These are phyloP conservation scores for Adela reaumurella DNA, from an alignment of 2,888 invertebrate genomes.

Conservation along the genomic window DNA sequence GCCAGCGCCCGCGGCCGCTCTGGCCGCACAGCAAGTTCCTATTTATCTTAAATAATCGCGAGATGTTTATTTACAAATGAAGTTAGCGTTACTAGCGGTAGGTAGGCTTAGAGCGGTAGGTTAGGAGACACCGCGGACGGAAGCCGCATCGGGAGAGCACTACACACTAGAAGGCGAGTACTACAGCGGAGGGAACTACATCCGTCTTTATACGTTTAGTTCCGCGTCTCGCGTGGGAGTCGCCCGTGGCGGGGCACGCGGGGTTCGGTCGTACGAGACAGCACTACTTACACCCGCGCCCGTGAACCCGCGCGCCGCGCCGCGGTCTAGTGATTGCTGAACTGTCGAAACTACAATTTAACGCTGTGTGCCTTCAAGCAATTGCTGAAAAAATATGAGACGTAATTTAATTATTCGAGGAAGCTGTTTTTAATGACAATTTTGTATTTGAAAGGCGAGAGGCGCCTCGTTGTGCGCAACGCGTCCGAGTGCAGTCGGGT, in stretches of 20 bases:
- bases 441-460: slow-evolving; percentile 3
- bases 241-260: slow-evolving; percentile 24
- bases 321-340: slow-evolving; percentile 20
- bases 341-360: slow-evolving; percentile 57
- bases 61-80: slow-evolving; percentile 4
- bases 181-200: slow-evolving; percentile 5
- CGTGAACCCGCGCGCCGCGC: slow-evolving; percentile 19
- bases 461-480: slow-evolving; percentile 18
- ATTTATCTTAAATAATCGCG: slow-evolving; percentile 11
- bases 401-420: slow-evolving; percentile 37
- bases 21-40: slow-evolving; percentile 15
- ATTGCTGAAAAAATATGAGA: slow-evolving; percentile 63
- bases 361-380: slow-evolving; percentile 82
- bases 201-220: slow-evolving; percentile 3
- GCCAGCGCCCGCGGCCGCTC: slow-evolving; percentile 5
- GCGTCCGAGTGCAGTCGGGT: no score
- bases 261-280: no score
- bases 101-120: not conserved
- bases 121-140: not conserved
- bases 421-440: slow-evolving; percentile 22
- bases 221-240: slow-evolving; percentile 10
- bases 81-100: not conserved
- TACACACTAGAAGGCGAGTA: slow-evolving; percentile 5
- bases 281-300: slow-evolving; percentile 33
- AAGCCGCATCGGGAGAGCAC: not conserved